Conservation (phyloP, 2,888 invertebrate species). For the Abscondita cerata region DNA sequence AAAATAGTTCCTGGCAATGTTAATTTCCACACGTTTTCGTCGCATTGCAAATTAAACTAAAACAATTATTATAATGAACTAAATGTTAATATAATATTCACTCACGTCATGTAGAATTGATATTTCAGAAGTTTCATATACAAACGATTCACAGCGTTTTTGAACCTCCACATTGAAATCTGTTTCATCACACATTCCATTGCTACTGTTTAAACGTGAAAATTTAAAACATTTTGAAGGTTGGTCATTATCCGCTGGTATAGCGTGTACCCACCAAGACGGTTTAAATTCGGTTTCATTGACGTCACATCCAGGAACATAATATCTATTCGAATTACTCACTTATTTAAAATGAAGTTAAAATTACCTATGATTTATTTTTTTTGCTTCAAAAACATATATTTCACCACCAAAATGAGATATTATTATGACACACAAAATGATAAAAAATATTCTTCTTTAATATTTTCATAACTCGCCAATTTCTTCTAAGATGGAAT, state of each 20-base stretch:
- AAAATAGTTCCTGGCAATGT: slow-evolving; percentile 75
- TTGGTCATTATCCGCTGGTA: not conserved
- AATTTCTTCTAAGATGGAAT: slow-evolving; percentile 63
- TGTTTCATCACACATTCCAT: not conserved
- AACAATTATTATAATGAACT: not conserved
- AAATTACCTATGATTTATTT: not conserved
- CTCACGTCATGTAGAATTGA: slow-evolving; percentile 40
- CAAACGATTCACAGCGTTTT: slow-evolving; percentile 52
- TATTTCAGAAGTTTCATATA: slow-evolving; percentile 36
- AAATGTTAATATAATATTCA: slow-evolving; percentile 3
- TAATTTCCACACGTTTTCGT: slow-evolving; percentile 69
- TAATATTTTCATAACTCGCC: slow-evolving; percentile 75
- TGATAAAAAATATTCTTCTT: slow-evolving; percentile 64
- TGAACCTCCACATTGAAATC: not conserved
- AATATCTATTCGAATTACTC: not conserved
- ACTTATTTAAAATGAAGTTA: not conserved
- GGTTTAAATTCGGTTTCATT: not conserved
- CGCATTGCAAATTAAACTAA: slow-evolving; percentile 69
- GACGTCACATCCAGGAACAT: not conserved
- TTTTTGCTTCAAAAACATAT: slow-evolving; percentile 61
- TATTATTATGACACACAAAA: slow-evolving; percentile 66
- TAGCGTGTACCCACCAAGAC: not conserved
- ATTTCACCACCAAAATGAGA: slow-evolving; percentile 71
- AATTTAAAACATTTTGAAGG: not conserved
- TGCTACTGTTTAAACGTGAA: not conserved